Evolutionary conservation across 2,113 vertebrate genomes (phyloP).

Genomic region (Mandrillus leucophaeus): DNA sequence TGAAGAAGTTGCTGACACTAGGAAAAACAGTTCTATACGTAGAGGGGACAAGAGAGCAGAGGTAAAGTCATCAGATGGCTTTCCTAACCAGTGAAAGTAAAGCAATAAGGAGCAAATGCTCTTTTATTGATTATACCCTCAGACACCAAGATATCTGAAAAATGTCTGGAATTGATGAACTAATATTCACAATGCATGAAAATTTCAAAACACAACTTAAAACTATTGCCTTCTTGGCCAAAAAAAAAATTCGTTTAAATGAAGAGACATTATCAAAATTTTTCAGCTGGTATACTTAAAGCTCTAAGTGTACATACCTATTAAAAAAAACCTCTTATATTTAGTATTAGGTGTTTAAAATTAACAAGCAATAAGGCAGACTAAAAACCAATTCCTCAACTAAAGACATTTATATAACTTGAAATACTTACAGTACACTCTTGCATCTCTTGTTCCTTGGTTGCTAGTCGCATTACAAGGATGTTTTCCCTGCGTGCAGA

Average conservation of each 20-base stretch:
- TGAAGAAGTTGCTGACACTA: not conserved
- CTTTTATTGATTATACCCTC: not conserved
- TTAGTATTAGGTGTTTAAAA: not conserved
- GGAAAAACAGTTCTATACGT: not conserved
- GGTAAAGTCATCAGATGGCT: not conserved
- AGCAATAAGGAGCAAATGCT: not conserved
- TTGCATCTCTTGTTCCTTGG: slow-evolving; percentile 99
- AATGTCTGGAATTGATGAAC: not conserved
- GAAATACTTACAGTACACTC: slow-evolving; percentile 97
- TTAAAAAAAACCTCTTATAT: slow-evolving; percentile 5
- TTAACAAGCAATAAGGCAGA: not conserved
- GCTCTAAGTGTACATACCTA: not conserved
- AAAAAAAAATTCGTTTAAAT: not conserved
- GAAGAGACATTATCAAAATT: not conserved
- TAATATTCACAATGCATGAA: not conserved
- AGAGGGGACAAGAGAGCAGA: not conserved
- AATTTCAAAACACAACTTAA: not conserved
- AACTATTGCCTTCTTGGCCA: not conserved
- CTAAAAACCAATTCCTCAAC: not conserved
- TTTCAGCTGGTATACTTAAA: not conserved
- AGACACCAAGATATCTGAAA: not conserved
- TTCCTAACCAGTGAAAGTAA: not conserved
- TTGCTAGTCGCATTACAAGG: slow-evolving; percentile 98
- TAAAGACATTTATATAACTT: not conserved
- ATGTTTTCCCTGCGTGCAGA: slow-evolving; percentile 99